phyloP scores from a whole-genome alignment of 1,140 invertebrate genomes.

The Tetramorium parvispinum region DNA sequence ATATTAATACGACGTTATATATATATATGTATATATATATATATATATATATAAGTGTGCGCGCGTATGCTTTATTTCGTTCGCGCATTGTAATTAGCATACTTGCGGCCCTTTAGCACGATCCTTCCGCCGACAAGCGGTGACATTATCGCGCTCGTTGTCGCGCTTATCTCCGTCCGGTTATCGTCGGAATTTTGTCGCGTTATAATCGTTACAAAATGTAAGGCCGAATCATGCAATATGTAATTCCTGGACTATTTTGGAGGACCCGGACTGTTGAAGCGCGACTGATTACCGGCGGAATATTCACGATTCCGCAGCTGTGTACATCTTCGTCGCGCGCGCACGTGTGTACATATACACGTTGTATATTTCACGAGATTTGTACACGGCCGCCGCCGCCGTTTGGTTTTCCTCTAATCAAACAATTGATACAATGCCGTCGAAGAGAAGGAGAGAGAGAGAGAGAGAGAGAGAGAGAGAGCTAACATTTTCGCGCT shows the following conservation, averaged over 20 bases:
- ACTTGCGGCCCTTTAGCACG: background rate
- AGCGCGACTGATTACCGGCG: conserved; percentile 42
- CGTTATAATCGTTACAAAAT: background rate
- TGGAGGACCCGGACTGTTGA: conserved; percentile 2
- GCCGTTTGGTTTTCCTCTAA: conserved; percentile 27
- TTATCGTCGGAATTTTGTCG: background rate
- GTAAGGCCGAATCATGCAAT: conserved; percentile 24
- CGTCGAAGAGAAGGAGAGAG: background rate
- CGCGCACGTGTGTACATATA: background rate
- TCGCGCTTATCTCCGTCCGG: conserved; percentile 16
- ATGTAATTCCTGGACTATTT: conserved; percentile 47
- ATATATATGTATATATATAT: background rate
- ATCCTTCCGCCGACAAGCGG: conserved; percentile 6
- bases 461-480: conserved; percentile 1
- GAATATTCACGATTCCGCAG: conserved; percentile 52
- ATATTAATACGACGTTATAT: conserved; percentile 34
- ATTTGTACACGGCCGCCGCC: conserved; percentile 12
- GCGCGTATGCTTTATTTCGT: conserved; percentile 8
- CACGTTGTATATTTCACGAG: conserved; percentile 30
- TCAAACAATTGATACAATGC: conserved; percentile 33
- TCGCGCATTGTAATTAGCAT: conserved; percentile 34
- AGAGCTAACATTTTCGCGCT: background rate
- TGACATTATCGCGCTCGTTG: conserved; percentile 23
- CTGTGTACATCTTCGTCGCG: conserved; percentile 26
- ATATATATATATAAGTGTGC: background rate